Conservation (phyloP, 2,797 vertebrate genomes). For the Gadopsis bispinosus region DNA sequence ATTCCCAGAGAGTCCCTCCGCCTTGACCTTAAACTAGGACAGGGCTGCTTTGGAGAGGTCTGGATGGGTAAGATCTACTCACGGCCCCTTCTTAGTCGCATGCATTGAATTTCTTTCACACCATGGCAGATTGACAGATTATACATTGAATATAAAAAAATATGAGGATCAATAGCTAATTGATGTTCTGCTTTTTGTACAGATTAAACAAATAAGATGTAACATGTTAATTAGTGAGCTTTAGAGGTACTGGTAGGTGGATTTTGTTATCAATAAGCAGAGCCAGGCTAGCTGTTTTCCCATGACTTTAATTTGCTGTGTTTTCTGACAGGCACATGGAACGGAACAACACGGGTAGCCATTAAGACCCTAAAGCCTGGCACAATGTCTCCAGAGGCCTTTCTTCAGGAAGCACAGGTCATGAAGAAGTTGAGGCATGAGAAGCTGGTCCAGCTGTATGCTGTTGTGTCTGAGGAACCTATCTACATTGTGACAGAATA, state of each 20-base stretch:
- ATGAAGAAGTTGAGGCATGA: conserved; percentile 98
- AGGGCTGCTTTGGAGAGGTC: conserved; percentile 98
- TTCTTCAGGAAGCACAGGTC: conserved; percentile 97
- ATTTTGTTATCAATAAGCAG: neutral
- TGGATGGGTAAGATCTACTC: conserved; percentile 93
- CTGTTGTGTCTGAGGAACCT: conserved; percentile 96
- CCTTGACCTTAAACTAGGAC: conserved; percentile 95
- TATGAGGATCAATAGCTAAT: neutral
- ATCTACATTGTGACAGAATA: conserved; percentile 98
- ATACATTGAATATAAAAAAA: neutral
- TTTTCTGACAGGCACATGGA: conserved; percentile 91
- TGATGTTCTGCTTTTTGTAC: neutral
- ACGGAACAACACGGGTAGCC: conserved; percentile 94
- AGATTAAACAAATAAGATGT: neutral
- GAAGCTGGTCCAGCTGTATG: conserved; percentile 96
- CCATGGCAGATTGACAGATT: neutral
- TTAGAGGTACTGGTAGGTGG: no score
- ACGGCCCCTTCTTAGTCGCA: neutral
- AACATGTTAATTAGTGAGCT: neutral
- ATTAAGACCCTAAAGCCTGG: conserved; percentile 97
- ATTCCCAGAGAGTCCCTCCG: conserved; percentile 94
- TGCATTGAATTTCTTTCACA: neutral
- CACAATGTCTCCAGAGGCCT: conserved; percentile 97
- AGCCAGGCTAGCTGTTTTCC: neutral
- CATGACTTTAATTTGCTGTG: neutral